Base-by-base conservation (phyloP, 2,888 invertebrate genomes). In the Phymatocera aterrima region DNA sequence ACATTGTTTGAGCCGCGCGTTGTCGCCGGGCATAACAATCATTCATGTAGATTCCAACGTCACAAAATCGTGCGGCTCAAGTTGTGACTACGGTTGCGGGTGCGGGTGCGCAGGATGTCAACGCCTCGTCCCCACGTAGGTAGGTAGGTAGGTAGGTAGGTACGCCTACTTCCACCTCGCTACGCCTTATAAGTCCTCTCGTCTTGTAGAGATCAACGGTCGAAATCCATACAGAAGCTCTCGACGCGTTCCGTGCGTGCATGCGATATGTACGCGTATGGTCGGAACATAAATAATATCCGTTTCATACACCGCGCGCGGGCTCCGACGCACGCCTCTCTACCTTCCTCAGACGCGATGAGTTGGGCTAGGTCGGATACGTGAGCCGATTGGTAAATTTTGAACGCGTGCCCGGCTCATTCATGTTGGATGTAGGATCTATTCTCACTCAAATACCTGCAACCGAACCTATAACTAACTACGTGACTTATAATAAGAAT, bases 401-500 rank as follows among this genome's bases (percentile, higher is more conserved):
- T n/a, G 34, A 72, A 72, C 51, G 72, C 72, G 72, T 54, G 72
- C 60, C 75, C 40, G n/a, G n/a, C n/a, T n/a, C n/a, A n/a, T n/a
- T n/a, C n/a, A n/a, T n/a, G n/a, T n/a, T n/a, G n/a, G n/a, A n/a
- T n/a, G n/a, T n/a, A n/a, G n/a, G n/a, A n/a, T n/a, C n/a, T 3
- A 48, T 31, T 2, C 24, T 40, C 65, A 18, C 24, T 2, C n/a
- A 64, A 8, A 10, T n/a, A 5, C 6, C 31, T 64, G 21, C 10
- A 60, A 18, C 4, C 18, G 1, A 24, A 21, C 21, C 6, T n/a
- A 24, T n/a, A 28, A 21, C 28, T 6, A 5, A 78, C 77, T 83
- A 83, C 87, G 87, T 86, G 85, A 87, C 83, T 80, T 77, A 83
- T 82, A 65, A 40, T 64, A 68, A 82, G 83, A 82, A 68, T 37